Percentiles rank a stretch among this genome's conserved stretches.
These are phyloP conservation scores for Conus canariensis DNA, from an alignment of 2,888 invertebrate genomes.

Conservation along the genomic window DNA sequence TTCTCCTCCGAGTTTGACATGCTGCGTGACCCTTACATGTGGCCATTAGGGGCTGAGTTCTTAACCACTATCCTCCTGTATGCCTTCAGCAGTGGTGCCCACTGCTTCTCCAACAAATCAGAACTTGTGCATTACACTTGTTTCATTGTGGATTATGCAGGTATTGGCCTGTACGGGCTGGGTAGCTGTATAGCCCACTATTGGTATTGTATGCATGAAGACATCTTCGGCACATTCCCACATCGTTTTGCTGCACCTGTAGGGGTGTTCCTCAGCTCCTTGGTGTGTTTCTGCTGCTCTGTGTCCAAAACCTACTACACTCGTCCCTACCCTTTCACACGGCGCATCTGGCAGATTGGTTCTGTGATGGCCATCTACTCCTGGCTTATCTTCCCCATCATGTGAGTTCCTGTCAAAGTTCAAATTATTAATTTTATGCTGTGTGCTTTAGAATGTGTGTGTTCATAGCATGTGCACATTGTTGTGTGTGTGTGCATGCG, in stretches of 20 bases:
- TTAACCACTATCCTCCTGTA: slow-evolving; percentile 73
- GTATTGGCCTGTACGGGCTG: slow-evolving; percentile 77
- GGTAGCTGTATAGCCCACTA: slow-evolving; percentile 77
- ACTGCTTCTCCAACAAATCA: slow-evolving; percentile 75
- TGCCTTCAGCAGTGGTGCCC: slow-evolving; percentile 71
- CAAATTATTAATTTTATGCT: neutral
- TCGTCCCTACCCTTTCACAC: slow-evolving; percentile 75
- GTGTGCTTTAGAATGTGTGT: neutral
- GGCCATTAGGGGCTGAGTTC: slow-evolving; percentile 73
- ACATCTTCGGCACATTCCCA: slow-evolving; percentile 61
- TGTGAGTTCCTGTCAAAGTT: slow-evolving; percentile 35
- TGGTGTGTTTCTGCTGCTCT: slow-evolving; percentile 71
- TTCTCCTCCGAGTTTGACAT: slow-evolving; percentile 70
- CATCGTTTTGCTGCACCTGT: slow-evolving; percentile 67
- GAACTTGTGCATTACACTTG: slow-evolving; percentile 76
- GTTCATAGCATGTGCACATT: neutral
- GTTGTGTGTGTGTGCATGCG: neutral
- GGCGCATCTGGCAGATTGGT: slow-evolving; percentile 75
- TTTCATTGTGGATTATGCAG: slow-evolving; percentile 78
- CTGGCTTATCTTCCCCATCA: slow-evolving; percentile 72
- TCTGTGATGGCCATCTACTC: slow-evolving; percentile 73
- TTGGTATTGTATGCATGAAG: slow-evolving; percentile 71
- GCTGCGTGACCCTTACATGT: slow-evolving; percentile 72
- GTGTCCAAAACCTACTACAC: slow-evolving; percentile 73
- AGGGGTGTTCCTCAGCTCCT: slow-evolving; percentile 69